Conservation (phyloP, 1,140 invertebrate genomes). For the Nomia melanderi region DNA sequence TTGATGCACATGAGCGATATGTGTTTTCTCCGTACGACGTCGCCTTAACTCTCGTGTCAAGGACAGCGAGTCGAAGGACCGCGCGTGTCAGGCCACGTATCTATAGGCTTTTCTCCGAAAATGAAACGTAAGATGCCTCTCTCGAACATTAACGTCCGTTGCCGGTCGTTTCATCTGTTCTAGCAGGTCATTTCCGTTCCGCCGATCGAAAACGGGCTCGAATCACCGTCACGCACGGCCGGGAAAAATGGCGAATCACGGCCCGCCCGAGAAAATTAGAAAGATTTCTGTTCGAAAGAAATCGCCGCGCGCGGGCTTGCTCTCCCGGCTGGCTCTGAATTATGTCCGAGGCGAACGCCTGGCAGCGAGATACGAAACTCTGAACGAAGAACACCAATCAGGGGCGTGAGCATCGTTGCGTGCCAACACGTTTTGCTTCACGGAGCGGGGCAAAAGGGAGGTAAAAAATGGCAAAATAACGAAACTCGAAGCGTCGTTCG, state of each 20-base stretch:
- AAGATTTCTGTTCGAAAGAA: not conserved
- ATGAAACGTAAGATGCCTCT: constrained; percentile 35
- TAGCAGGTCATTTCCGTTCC: too few relatives aligned
- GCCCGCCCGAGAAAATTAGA: not conserved
- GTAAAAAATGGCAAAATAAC: constrained; percentile 62
- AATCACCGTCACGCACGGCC: not conserved
- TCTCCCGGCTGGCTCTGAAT: constrained; percentile 39
- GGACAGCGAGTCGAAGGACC: constrained; percentile 74
- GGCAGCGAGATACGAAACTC: constrained; percentile 47
- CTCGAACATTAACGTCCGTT: too few relatives aligned
- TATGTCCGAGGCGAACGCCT: constrained; percentile 47
- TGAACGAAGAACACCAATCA: constrained; percentile 67
- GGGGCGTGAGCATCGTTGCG: constrained; percentile 69
- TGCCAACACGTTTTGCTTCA: constrained; percentile 72
- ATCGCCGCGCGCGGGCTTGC: constrained; percentile 8
- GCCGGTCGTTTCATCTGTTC: too few relatives aligned
- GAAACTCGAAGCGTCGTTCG: constrained; percentile 55
- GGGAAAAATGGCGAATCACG: not conserved
- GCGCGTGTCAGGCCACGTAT: constrained; percentile 47
- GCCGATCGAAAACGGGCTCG: too few relatives aligned
- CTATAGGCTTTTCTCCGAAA: constrained; percentile 44
- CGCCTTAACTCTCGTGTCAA: constrained; percentile 73
- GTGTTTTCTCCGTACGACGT: constrained; percentile 65
- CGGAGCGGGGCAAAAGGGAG: constrained; percentile 58
- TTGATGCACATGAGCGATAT: constrained; percentile 56